Evolutionary conservation across 2,113 vertebrate species (phyloP).

Genomic region (Chionomys nivalis): DNA sequence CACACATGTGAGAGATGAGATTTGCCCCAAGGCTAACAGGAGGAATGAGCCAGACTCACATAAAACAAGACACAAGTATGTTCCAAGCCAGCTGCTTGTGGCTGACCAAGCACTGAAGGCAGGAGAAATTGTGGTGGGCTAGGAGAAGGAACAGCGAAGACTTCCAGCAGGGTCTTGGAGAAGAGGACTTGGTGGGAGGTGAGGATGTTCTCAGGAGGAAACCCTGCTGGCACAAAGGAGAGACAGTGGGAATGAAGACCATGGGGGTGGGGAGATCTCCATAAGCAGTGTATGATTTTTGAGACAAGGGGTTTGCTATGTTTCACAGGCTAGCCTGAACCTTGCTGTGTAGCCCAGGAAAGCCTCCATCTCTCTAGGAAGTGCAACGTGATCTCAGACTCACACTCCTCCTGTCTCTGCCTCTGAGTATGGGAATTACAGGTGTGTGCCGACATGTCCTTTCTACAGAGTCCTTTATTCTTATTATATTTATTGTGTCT

Average conservation of each 20-base stretch:
- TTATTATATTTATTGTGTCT: not conserved
- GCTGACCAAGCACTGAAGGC: not conserved
- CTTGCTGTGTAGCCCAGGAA: not conserved
- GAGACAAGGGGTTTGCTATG: not conserved
- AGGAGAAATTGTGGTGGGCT: not conserved
- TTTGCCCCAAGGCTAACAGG: slow-evolving; percentile 52
- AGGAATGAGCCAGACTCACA: slow-evolving; percentile 71
- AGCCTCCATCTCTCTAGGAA: not conserved
- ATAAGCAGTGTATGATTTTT: not conserved
- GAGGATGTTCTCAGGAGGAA: not conserved
- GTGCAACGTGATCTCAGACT: not conserved
- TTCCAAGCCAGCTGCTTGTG: slow-evolving; percentile 50
- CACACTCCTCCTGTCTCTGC: not conserved
- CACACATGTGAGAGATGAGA: slow-evolving; percentile 57
- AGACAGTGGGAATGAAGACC: not conserved
- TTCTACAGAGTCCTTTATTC: not conserved
- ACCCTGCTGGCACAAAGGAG: not conserved
- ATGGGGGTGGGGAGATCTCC: fast-evolving
- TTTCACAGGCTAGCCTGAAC: not conserved
- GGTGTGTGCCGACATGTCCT: not conserved
- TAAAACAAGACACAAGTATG: slow-evolving; percentile 69
- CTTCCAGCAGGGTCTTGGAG: not conserved
- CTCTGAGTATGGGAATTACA: not conserved
- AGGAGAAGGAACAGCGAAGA: not conserved
- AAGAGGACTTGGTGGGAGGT: not conserved